Evolutionary conservation across 2,113 vertebrate genomes (phyloP).

Genomic region (Rhinopithecus roxellana): DNA sequence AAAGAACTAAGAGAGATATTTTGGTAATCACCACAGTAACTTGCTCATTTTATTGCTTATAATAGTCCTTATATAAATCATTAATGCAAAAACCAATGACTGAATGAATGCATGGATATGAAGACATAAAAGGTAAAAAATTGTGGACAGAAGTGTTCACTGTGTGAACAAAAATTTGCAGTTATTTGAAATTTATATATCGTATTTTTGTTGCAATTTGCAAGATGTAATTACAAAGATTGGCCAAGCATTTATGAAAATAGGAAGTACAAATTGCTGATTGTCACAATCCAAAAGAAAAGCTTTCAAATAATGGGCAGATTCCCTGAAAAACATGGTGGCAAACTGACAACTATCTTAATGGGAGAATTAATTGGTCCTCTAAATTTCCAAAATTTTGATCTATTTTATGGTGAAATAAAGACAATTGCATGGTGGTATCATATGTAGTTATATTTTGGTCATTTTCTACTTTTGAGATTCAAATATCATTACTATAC

Average conservation of each 20-base stretch:
- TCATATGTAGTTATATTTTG: not conserved
- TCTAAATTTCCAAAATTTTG: slow-evolving; percentile 26
- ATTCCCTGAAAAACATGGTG: slow-evolving; percentile 12
- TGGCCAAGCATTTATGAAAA: not conserved
- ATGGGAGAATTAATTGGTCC: slow-evolving; percentile 13
- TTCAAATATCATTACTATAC: slow-evolving; percentile 52
- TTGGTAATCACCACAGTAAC: not conserved
- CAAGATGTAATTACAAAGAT: not conserved
- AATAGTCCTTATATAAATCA: not conserved
- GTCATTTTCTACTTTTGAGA: not conserved
- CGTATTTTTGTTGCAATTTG: not conserved
- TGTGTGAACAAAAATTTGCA: not conserved
- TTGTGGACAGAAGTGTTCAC: not conserved
- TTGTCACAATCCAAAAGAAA: not conserved
- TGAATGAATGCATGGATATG: not conserved
- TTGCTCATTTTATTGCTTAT: not conserved
- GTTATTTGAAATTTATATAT: not conserved
- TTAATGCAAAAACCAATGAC: not conserved
- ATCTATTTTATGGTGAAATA: slow-evolving; percentile 3
- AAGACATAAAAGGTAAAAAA: not conserved
- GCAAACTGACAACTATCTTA: not conserved
- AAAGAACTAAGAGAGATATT: not conserved
- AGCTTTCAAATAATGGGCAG: slow-evolving; percentile 12
- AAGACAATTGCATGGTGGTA: not conserved
- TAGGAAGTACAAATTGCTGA: not conserved